Conservation (phyloP, 2,113 vertebrate genomes). For the Seriola dumerili region DNA sequence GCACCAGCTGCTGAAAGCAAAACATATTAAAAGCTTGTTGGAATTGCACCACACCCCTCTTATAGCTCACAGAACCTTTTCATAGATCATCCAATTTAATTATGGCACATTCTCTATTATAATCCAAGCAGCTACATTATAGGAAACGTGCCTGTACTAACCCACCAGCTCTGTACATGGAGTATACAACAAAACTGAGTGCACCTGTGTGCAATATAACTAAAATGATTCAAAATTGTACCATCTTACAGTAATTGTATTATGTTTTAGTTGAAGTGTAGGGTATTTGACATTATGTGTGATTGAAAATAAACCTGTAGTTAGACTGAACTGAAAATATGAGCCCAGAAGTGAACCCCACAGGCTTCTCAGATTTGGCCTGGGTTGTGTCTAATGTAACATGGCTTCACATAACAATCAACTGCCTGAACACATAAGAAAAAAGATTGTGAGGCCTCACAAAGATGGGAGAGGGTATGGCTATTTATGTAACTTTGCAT, state of each 20-base stretch:
- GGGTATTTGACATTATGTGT: not conserved
- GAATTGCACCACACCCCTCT: not conserved
- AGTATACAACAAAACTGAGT: not conserved
- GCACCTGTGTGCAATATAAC: not conserved
- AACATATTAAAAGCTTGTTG: slow-evolving; percentile 23
- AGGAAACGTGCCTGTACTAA: not conserved
- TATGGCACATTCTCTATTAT: slow-evolving; percentile 10
- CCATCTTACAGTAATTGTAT: not conserved
- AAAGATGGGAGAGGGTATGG: too few species aligned
- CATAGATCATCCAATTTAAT: slow-evolving; percentile 12
- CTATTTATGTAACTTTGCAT: too few species aligned
- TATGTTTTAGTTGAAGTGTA: not conserved
- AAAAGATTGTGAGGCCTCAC: too few species aligned
- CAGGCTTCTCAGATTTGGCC: not conserved
- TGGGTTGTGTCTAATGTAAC: not conserved
- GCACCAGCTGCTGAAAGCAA: slow-evolving; percentile 19
- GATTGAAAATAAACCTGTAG: not conserved
- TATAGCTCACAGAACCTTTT: not conserved
- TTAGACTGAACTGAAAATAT: not conserved
- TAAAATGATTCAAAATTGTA: not conserved
- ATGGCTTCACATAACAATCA: not conserved
- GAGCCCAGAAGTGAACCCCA: not conserved
- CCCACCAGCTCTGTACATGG: not conserved
- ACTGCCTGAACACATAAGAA: too few species aligned
- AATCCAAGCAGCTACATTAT: slow-evolving; percentile 1